Evolutionary conservation across 1,140 invertebrate species (phyloP).

Genomic region (Melipona quadrifasciata): DNA sequence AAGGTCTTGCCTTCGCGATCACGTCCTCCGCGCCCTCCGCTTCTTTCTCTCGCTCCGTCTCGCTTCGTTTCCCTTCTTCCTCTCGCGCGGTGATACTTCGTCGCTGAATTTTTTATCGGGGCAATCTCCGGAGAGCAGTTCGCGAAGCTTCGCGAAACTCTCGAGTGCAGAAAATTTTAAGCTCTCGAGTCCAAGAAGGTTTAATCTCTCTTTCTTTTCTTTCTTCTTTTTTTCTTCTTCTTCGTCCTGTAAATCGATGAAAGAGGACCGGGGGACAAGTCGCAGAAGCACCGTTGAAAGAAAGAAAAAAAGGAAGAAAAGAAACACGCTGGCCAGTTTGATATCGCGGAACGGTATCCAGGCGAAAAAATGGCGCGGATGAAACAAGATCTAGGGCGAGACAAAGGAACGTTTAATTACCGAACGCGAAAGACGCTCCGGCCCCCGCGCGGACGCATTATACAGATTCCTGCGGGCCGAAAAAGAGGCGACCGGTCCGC

Average conservation of each 20-base stretch:
- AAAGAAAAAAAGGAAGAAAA: not conserved
- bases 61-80: not conserved
- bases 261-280: not conserved
- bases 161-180: not conserved
- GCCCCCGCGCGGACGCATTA: constrained; percentile 32
- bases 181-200: not conserved
- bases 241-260: not conserved
- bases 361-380: not conserved
- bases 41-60: not conserved
- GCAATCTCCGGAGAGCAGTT: not conserved
- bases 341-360: not conserved
- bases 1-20: constrained; percentile 41
- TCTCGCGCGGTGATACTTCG: constrained; percentile 20
- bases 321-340: not conserved
- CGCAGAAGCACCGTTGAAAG: not conserved
- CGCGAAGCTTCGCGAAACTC: not conserved
- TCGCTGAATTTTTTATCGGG: constrained; percentile 35
- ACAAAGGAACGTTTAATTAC: constrained; percentile 64
- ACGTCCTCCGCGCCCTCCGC: not conserved
- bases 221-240: too few species aligned
- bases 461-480: constrained; percentile 26
- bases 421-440: constrained; percentile 10
- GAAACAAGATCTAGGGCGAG: constrained; percentile 6
- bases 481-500: constrained; percentile 29
- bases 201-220: too few species aligned